phyloP scores from a whole-genome alignment of 2,888 invertebrate species.

The Zaprionus lineosus region DNA sequence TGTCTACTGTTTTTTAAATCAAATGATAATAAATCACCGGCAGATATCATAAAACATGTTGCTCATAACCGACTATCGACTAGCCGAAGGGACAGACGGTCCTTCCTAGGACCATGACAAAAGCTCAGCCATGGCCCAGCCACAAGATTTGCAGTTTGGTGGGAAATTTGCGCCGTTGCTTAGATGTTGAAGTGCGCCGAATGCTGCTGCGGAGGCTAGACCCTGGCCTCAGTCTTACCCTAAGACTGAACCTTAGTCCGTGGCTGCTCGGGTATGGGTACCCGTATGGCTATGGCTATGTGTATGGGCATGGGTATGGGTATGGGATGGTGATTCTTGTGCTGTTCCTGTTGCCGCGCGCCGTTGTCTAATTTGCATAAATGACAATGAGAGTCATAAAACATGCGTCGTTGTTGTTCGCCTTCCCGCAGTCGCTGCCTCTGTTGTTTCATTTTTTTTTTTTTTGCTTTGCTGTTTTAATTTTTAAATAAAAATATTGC shows the following conservation, averaged over 20 bases:
- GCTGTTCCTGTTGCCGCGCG: constrained; percentile 34
- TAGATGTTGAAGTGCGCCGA: constrained; percentile 47
- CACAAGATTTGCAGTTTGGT: constrained; percentile 40
- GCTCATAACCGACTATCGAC: constrained; percentile 67
- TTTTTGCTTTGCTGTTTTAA: constrained; percentile 14
- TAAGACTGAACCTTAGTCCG: too few relatives aligned
- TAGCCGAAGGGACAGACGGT: constrained; percentile 28
- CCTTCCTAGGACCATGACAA: constrained; percentile 50
- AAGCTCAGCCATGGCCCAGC: constrained; percentile 52
- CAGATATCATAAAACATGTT: constrained; percentile 82
- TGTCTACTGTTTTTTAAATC: constrained; percentile 80
- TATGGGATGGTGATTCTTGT: constrained; percentile 21
- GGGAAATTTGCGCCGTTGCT: constrained; percentile 68
- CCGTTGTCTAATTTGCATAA: constrained; percentile 75
- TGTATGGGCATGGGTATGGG: too few relatives aligned
- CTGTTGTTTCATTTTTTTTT: constrained; percentile 2
- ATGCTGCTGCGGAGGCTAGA: too few relatives aligned
- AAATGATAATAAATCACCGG: constrained; percentile 82
- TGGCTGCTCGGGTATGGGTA: too few relatives aligned
- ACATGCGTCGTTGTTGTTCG: constrained; percentile 77
- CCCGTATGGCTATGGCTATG: too few relatives aligned
- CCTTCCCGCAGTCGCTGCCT: constrained; percentile 26
- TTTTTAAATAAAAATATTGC: constrained; percentile 59
- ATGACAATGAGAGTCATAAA: constrained; percentile 80
- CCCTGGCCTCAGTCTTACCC: too few relatives aligned